These are phyloP conservation scores for Heliocidaris erythrogramma DNA, from an alignment of 35 echinoderm and acorn worm genomes.

Conservation along the genomic window DNA sequence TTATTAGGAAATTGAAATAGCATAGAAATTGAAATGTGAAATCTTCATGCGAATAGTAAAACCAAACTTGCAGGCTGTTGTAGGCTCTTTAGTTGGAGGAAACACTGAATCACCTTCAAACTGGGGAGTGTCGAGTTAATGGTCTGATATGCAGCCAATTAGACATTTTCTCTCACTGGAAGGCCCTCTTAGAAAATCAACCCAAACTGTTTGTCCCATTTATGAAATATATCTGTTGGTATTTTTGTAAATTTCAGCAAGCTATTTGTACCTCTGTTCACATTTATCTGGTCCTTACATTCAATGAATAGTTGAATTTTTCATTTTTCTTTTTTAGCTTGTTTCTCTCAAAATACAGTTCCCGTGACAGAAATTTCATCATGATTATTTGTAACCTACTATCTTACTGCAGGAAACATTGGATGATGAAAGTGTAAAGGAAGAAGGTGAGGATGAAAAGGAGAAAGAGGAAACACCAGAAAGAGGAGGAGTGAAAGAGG, in stretches of 20 bases:
- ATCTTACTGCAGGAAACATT: not conserved
- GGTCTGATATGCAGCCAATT: too few relatives aligned
- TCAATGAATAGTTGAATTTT: too few relatives aligned
- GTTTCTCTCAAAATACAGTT: too few relatives aligned
- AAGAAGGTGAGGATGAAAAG: slow-evolving; percentile 49
- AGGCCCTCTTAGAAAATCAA: too few relatives aligned
- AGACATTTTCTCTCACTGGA: too few relatives aligned
- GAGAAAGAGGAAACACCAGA: slow-evolving; percentile 61
- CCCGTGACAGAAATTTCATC: too few relatives aligned
- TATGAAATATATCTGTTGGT: too few relatives aligned
- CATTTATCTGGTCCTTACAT: too few relatives aligned
- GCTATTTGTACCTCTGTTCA: too few relatives aligned
- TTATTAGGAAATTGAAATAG: not conserved
- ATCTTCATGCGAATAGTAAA: not conserved
- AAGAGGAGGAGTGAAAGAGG: slow-evolving; percentile 28
- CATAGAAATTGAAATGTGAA: not conserved
- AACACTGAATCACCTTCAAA: not conserved
- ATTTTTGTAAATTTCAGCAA: too few relatives aligned
- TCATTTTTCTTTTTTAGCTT: too few relatives aligned
- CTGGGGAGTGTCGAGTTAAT: not conserved
- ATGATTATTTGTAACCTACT: not conserved
- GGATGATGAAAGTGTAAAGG: slow-evolving; percentile 9
- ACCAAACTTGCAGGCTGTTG: not conserved
- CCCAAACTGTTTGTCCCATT: too few relatives aligned
- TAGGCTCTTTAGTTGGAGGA: not conserved